Evolutionary conservation across 2,888 invertebrate species (phyloP), one percentile per base, ranked within the genome.

Genomic region (Magallana nippona): DNA sequence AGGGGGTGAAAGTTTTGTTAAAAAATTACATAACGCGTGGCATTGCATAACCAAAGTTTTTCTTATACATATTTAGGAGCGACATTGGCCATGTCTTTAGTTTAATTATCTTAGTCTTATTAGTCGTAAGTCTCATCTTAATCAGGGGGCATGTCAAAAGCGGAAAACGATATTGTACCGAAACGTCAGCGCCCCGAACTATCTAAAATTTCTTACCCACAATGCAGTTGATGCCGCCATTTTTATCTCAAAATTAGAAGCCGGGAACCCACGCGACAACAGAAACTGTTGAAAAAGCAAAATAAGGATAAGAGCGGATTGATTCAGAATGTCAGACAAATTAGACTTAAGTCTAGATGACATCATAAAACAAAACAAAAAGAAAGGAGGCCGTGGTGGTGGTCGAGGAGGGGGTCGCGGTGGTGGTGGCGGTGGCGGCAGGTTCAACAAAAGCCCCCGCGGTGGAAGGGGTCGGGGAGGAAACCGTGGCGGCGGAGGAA

Each of bases 311-410:
- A 13, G 5, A 8, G 27, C 15, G 13, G 8, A 27, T 60, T 78
- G 62, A 83, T 78, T 82, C 96, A 87, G 95, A 95, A 98, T 98
- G 98, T 97, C 97, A 92, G 97, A 98, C 93, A 98, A 97, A 95
- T 97, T 99, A 95, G 98, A 99, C 95, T 97, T 98, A 97, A 98
- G 98, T 93, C 96, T 99, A 90, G 99, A 99, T 94, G 99, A 99
- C 91, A 98, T 99, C 86, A 99, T 99, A 92, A 98, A 97, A 95
- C 91, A 92, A 78, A 95, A 96, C 91, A 97, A 96, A 95, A 95
- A 93, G 60, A 94, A 95, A 22, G 86, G 93, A 83, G 90, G 92
- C 92, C 89, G 95, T 95, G 91, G 94, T 92, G 90, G 95, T 95
- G 91, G 94, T 92, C 88, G 94, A 58, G 94, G 95, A 19, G 88